Percentiles rank a stretch among this genome's conserved stretches.
These are phyloP conservation scores for Bilobella aurantiaca DNA, from an alignment of 1,140 invertebrate genomes.

Conservation along the genomic window DNA sequence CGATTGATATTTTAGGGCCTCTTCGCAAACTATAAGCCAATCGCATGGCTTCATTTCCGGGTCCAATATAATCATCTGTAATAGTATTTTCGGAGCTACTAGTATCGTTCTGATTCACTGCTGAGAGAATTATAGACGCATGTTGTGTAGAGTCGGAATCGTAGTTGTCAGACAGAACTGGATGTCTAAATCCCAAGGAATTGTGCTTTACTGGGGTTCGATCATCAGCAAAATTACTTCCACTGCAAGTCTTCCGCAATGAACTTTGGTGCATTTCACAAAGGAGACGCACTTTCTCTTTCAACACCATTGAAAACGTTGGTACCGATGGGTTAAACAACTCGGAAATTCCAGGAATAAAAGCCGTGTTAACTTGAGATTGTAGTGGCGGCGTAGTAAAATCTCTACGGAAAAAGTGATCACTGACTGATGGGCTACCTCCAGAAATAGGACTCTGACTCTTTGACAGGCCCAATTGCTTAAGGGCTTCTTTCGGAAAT, in stretches of 20 bases:
- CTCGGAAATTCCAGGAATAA: background rate
- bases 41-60: background rate
- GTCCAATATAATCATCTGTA: constrained; percentile 1
- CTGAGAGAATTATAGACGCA: constrained; percentile 3
- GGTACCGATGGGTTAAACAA: background rate
- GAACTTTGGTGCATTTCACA: background rate
- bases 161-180: too few species aligned
- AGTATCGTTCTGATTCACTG: background rate
- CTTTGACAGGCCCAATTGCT: background rate
- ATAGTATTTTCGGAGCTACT: background rate
- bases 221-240: too few species aligned
- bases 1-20: background rate
- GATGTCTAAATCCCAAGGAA: too few species aligned
- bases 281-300: background rate
- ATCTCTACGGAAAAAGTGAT: background rate
- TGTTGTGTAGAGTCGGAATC: constrained; percentile 3
- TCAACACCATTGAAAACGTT: background rate
- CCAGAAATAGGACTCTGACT: background rate
- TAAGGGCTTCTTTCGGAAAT: background rate
- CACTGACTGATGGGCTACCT: background rate
- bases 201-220: background rate
- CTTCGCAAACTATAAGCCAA: background rate
- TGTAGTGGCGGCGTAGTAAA: background rate
- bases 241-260: too few species aligned
- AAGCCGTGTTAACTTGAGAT: background rate